phyloP scores from a whole-genome alignment of 1,140 invertebrate species.

The Telenomus remus region DNA sequence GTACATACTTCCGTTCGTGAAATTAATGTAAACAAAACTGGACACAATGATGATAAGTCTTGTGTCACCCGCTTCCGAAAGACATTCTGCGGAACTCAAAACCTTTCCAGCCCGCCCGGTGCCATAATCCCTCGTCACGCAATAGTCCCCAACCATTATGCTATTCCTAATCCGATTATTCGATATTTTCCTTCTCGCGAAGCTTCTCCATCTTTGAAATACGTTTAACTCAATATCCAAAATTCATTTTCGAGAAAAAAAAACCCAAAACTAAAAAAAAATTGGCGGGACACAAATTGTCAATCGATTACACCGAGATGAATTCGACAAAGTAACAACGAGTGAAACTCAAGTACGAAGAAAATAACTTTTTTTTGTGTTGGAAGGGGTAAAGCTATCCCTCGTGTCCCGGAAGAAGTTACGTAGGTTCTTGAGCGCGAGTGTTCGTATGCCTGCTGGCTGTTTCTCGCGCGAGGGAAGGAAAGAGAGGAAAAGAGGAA shows the following conservation, averaged over 20 bases:
- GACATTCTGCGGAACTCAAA: constrained; percentile 17
- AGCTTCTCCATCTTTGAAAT: constrained; percentile 33
- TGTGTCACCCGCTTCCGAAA: constrained; percentile 32
- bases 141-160: constrained; percentile 41
- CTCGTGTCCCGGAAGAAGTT: constrained; percentile 54
- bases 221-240: too few species aligned
- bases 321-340: background rate
- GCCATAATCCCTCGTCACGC: constrained; percentile 47
- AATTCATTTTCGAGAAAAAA: constrained; percentile 3
- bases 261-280: too few species aligned
- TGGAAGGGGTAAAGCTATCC: constrained; percentile 46
- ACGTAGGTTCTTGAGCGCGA: constrained; percentile 50
- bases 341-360: constrained; percentile 42
- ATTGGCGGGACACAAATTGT: too few species aligned
- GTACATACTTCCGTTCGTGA: constrained; percentile 32
- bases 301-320: too few species aligned
- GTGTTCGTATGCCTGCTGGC: constrained; percentile 53
- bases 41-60: constrained; percentile 39
- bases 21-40: constrained; percentile 50
- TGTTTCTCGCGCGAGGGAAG: constrained; percentile 55
- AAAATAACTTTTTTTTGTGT: constrained; percentile 36
- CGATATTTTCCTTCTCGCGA: constrained; percentile 42
- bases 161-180: constrained; percentile 56
- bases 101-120: constrained; percentile 6
- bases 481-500: constrained; percentile 59